Evolutionary conservation across 2,888 invertebrate species (phyloP), one percentile per base, ranked within the genome.

Genomic region (Schizotus pectinicornis): DNA sequence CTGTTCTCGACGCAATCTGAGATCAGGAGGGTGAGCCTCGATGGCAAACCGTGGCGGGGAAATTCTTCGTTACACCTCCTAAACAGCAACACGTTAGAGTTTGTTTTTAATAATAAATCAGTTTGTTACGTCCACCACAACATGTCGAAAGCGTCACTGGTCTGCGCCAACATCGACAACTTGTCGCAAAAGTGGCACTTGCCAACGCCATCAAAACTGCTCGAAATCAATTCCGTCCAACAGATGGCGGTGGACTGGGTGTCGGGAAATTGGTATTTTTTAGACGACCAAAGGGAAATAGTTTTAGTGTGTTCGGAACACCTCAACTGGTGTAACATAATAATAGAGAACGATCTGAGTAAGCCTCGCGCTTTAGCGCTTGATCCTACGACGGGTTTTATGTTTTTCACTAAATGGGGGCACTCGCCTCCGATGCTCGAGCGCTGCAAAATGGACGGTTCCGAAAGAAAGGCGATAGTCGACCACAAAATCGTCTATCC

Each of bases 221-320:
- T 88, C 6, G 85, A 85, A 67, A 79, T 88, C 55, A 83, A 85
- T 74, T 84, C 86, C 64, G 88, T 93, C 63, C 87, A 86, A 64
- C 89, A 90, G 75, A 82, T 94, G 71, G 88, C 88, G 5, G 78
- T 89, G 64, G 95, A 95, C 81, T 95, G 95, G 95, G 81, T 93
- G 55, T 86, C 91, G 9, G 86, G 86, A 69, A 93, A 93, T 81
- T 94, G 93, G 92, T 95, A 94, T 81, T 85, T 93, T 75, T 81
- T 88, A 69, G 92, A 75, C 56, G 70, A 74, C 45, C 68, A 74
- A 45, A 63, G 71, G 46, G 74, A 75, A 39, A 64, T 71, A 3
- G 70, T 74, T 13, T 58, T 73, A 7, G 63, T 71, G 0, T 75
- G 74, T 51, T 65, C 83, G 59, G 80, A 81, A 47, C 74, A 81